A percentile compares a stretch with the other conserved stretches of the same genome.
Conservation (phyloP, 2,113 vertebrate genomes). For the Ammodytes marinus region DNA sequence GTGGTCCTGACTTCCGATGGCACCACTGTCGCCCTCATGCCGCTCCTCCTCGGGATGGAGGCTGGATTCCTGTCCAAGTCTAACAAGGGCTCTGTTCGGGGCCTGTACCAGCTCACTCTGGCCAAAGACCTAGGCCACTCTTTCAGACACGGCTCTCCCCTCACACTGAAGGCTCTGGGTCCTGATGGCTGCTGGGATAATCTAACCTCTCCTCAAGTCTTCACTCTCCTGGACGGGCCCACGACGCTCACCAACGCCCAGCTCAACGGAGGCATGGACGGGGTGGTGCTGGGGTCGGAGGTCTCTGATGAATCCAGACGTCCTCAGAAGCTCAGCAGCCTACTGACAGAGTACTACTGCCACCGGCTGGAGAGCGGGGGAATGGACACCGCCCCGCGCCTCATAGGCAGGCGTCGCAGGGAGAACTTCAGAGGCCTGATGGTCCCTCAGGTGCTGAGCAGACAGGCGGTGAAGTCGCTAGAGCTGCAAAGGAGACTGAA, state of each 20-base stretch:
- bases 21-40: conserved; percentile 86
- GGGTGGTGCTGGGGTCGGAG: conserved; percentile 83
- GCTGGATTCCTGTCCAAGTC: conserved; percentile 75
- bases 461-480: conserved; percentile 77
- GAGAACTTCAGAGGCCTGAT: conserved; percentile 76
- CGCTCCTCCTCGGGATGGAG: conserved; percentile 86
- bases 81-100: not conserved
- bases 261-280: conserved; percentile 91
- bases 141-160: conserved; percentile 56
- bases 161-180: conserved; percentile 59
- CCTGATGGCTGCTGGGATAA: conserved; percentile 90
- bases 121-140: conserved; percentile 74
- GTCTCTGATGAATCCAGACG: conserved; percentile 49
- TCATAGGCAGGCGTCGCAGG: conserved; percentile 84
- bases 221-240: conserved; percentile 79
- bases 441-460: conserved; percentile 54
- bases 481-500: conserved; percentile 68
- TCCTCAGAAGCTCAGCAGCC: conserved; percentile 68
- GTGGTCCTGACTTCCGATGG: conserved; percentile 89
- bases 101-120: conserved; percentile 81
- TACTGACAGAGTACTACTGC: conserved; percentile 86
- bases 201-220: conserved; percentile 78
- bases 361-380: conserved; percentile 63
- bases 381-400: conserved; percentile 25
- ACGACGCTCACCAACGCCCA: conserved; percentile 80